phyloP scores from a whole-genome alignment of 2,113 vertebrate genomes.

The Gulo gulo region DNA sequence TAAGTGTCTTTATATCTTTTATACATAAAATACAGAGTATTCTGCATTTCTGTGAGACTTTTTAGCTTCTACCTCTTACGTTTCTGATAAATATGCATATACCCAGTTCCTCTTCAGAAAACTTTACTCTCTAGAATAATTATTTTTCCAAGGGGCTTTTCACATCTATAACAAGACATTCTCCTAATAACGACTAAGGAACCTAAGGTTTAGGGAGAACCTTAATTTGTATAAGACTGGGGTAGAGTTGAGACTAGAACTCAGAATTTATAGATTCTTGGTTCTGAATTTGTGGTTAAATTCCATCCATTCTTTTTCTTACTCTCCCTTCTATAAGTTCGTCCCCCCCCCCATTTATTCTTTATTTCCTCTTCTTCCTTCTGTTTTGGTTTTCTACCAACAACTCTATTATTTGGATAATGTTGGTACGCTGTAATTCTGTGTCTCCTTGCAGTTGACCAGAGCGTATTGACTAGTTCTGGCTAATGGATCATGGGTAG shows the following conservation, averaged over 20 bases:
- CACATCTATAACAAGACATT: background rate
- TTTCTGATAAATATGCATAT: background rate
- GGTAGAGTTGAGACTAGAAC: background rate
- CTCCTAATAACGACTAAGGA: background rate
- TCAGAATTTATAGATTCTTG: background rate
- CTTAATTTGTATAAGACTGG: background rate
- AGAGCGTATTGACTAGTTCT: background rate
- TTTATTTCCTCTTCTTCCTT: background rate
- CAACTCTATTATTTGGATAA: background rate
- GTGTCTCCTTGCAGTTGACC: background rate
- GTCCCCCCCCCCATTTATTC: background rate
- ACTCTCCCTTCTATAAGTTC: background rate
- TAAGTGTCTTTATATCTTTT: background rate
- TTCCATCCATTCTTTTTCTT: background rate
- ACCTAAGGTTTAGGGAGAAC: background rate
- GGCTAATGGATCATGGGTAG: background rate
- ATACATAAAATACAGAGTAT: background rate
- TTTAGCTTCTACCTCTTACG: background rate
- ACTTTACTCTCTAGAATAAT: background rate
- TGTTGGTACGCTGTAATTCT: background rate
- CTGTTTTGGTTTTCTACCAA: background rate
- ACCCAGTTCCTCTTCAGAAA: background rate
- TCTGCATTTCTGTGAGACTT: background rate
- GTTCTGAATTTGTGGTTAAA: background rate
- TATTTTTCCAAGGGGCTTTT: conserved; percentile 17